Evolutionary conservation across 2,113 vertebrate genomes (phyloP).

Genomic region (Lepus americanus): DNA sequence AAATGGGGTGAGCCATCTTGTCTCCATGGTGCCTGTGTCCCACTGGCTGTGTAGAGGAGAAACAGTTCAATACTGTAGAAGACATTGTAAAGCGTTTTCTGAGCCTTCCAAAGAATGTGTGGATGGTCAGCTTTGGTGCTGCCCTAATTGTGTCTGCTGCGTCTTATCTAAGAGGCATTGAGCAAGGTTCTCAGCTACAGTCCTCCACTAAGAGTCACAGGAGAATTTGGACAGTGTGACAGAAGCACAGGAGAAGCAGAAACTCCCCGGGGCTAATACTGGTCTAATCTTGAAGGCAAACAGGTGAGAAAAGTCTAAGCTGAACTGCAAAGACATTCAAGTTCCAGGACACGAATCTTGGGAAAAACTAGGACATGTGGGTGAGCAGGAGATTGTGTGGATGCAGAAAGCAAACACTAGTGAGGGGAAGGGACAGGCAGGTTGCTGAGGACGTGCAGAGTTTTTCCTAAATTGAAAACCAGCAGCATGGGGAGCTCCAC

Average conservation of each 20-base stretch:
- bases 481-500: rapidly evolving
- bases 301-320: neutral
- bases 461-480: too few relatives aligned
- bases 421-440: neutral
- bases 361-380: neutral
- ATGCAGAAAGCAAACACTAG: neutral
- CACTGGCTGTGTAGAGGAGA: neutral
- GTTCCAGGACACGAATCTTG: neutral
- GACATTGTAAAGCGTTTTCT: neutral
- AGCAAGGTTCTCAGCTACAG: neutral
- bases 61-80: neutral
- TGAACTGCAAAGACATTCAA: rapidly evolving
- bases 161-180: neutral
- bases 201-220: neutral
- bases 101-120: neutral
- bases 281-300: slow-evolving; percentile 12
- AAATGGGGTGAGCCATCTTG: neutral
- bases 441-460: rapidly evolving
- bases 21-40: neutral
- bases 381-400: neutral
- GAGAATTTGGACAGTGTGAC: neutral
- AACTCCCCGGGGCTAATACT: neutral
- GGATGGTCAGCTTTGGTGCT: neutral
- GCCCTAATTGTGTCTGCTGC: neutral
- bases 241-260: neutral